Evolutionary conservation across 2,888 invertebrate species (phyloP).

Genomic region (Schizaphis graminum): DNA sequence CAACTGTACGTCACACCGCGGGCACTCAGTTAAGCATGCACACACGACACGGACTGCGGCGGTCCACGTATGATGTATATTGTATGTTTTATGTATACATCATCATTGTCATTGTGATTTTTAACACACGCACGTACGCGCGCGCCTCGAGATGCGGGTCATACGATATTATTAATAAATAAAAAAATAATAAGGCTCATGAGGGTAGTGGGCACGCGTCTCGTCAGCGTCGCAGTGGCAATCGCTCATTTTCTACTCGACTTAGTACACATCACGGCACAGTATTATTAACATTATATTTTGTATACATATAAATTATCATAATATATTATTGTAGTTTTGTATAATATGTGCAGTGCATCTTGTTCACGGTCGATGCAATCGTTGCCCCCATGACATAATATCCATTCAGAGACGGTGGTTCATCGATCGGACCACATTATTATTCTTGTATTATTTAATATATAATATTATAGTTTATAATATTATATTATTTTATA

Average conservation of each 20-base stretch:
- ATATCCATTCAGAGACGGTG: neutral
- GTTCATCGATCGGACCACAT: neutral
- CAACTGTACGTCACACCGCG: neutral
- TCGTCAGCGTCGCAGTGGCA: neutral
- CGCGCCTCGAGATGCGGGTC: conserved; percentile 38
- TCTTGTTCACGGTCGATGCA: neutral
- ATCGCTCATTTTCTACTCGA: conserved; percentile 27
- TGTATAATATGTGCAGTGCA: neutral
- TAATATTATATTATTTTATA: neutral
- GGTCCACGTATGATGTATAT: neutral
- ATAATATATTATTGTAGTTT: too few relatives aligned
- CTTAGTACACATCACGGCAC: neutral
- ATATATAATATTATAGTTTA: neutral
- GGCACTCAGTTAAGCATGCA: neutral
- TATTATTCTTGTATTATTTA: neutral
- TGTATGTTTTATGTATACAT: neutral
- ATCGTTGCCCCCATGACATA: neutral
- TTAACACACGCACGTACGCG: neutral
- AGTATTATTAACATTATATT: neutral
- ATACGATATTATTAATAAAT: conserved; percentile 56
- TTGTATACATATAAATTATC: neutral
- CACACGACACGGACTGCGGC: neutral
- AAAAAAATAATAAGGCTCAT: conserved; percentile 37
- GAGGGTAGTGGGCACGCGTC: conserved; percentile 52
- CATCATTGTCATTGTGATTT: conserved; percentile 48